These are phyloP conservation scores for Pseudopleuronectes americanus DNA, from an alignment of 2,797 vertebrate genomes.

Conservation along the genomic window DNA sequence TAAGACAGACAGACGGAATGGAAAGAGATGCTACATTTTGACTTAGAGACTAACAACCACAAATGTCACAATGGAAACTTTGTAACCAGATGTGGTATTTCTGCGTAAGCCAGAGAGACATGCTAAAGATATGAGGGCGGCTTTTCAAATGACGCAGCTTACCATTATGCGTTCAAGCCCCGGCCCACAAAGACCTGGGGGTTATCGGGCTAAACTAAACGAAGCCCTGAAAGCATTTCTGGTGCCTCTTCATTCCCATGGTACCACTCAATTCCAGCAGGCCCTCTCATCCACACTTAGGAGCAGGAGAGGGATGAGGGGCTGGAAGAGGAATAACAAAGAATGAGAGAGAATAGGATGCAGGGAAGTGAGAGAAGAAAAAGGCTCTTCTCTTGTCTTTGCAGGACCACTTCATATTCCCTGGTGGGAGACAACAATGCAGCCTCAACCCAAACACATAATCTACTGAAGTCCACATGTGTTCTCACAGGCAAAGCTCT, in stretches of 20 bases:
- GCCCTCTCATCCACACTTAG: conserved; percentile 43
- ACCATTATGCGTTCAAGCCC: conserved; percentile 21
- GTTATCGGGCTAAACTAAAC: conserved; percentile 43
- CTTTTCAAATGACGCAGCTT: conserved; percentile 29
- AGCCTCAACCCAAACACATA: conserved; percentile 58
- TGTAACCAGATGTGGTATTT: conserved; percentile 22
- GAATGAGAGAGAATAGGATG: conserved; percentile 32
- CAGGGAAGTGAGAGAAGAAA: conserved; percentile 29
- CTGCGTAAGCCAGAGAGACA: not conserved
- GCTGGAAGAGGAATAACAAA: conserved; percentile 9
- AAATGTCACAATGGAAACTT: conserved; percentile 1
- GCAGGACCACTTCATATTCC: conserved; percentile 50
- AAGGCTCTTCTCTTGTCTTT: conserved; percentile 44
- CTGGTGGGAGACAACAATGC: conserved; percentile 61
- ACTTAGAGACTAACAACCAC: no score
- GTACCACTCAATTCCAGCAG: conserved; percentile 45
- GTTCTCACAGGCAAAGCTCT: conserved; percentile 40
- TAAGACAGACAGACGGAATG: not conserved
- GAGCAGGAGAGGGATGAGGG: conserved; percentile 25
- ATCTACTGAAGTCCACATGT: conserved; percentile 49
- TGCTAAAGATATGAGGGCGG: not conserved
- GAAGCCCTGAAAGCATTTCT: conserved; percentile 53
- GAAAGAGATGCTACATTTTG: no score
- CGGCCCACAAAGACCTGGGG: conserved; percentile 1
- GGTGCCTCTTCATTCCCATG: conserved; percentile 40